Base-by-base conservation (phyloP, 2,888 invertebrate species). In the Nemoura dubitans region DNA sequence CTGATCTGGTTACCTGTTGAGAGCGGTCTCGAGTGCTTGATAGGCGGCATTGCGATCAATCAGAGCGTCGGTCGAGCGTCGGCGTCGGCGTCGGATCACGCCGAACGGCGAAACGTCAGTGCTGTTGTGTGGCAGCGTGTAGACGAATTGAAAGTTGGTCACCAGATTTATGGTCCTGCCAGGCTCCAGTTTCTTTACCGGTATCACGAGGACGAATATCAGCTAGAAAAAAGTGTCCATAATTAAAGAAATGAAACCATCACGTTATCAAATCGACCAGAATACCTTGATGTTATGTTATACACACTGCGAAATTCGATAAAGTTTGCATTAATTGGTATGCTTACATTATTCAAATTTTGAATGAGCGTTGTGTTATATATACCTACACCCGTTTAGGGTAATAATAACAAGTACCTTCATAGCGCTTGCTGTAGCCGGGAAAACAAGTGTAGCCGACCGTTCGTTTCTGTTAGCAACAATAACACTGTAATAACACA, bases 141-240 rank as follows among this genome's bases (percentile, higher is more conserved):
- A 95, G 89, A 95, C 95, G 90, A 94, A 95, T 90, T 95, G 95
- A 87, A 95, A 92, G 90, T 95, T 95, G 85, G 93, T 93, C 0
- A 92, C 93, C 88, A 94, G 42, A 42, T 83, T 83, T 5, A 83
- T 83, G 3, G 81, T 30, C 5, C 30, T 25, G 27, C 7, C 29
- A 25, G 59, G 1, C 21, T 59, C 59, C 59, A 59, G 21, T 21
- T 81, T 83, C 26, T 42, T 83, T 21, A 42, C 36, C 1, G 83
- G 83, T 7, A 83, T 83, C 14, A 83, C 83, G n/a, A 83, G 21
- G 5, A 83, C 42, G 42, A 83, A 42, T 42, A 83, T 83, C 83
- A 83, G 83, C 83, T 83, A 43, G n/a, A 42, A 42, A 7, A 26
- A 42, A 25, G 30, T 21, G 10, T 59, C 21, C 2, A 21, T 59